Evolutionary conservation across 2,797 vertebrate species (phyloP), one percentile per base, ranked within the genome.

Genomic region (Poeciliopsis turneri): DNA sequence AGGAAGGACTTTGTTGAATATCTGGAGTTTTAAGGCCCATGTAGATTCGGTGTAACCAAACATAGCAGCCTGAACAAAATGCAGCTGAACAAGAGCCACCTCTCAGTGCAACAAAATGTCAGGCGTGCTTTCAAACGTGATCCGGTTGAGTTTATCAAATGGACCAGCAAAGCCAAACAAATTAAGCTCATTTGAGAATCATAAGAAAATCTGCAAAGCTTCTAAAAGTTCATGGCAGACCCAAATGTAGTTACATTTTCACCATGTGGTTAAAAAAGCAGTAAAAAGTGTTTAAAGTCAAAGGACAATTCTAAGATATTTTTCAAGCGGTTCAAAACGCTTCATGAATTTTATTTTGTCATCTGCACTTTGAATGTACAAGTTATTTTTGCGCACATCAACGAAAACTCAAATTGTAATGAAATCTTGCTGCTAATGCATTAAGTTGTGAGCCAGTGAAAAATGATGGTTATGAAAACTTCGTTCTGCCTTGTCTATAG

Each of bases 1-100:
- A 1, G n/a, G 43, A 28, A 49, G 43, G 30, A 41, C 55, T 80
- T 41, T 71, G 47, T 61, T 43, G 69, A 45, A 25, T 83, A 74
- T 45, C 33, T 78, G n/a, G 8, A 47, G 73, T 68, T 49, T 72
- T 82, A 5, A 18, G 13, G 68, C 13, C 45, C 53, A 46, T 61
- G 57, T 74, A 5, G 45, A 51, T 51, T 51, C 49, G 23, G 49
- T 69, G 59, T 46, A 1, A 45, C n/a, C 23, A 39, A 77, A 23
- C 23, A 28, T 13, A 53, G 18, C 36, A 28, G 15, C 12, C 47
- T 36, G 43, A 66, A 23, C 41, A 28, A 53, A 47, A 41, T 33
- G 36, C 59, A 78, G 15, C 45, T 49, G 2, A 55, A 53, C 36
- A 43, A 33, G 13, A 51, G 23, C 10, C 5, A 15, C 12, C 8